Evolutionary conservation across 2,113 vertebrate species (phyloP).

Genomic region (Neopipo cinnamomea): DNA sequence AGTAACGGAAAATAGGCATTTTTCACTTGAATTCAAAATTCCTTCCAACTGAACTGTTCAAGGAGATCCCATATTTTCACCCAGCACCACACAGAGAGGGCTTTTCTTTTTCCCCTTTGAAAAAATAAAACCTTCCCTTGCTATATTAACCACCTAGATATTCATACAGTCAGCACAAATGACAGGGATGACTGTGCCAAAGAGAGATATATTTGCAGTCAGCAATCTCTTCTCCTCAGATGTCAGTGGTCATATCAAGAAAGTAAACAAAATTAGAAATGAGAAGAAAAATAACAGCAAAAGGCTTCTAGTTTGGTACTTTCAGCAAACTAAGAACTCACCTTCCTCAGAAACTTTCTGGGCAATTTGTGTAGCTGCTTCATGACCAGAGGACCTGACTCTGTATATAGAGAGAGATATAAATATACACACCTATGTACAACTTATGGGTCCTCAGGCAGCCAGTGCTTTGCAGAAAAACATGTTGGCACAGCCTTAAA

Average conservation of each 20-base stretch:
- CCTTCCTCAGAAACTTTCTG: background rate
- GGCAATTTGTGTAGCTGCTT: background rate
- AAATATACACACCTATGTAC: background rate
- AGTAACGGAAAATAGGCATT: background rate
- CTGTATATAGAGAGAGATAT: too few relatives aligned
- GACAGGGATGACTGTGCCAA: background rate
- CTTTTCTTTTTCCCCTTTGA: fast-evolving
- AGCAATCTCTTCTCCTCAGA: conserved; percentile 15
- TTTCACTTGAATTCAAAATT: background rate
- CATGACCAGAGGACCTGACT: background rate
- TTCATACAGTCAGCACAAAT: conserved; percentile 11
- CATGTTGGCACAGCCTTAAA: background rate
- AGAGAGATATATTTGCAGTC: background rate
- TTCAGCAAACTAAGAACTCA: background rate
- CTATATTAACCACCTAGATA: background rate
- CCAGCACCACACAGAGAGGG: background rate
- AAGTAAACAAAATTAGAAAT: conserved; percentile 20
- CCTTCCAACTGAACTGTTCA: background rate
- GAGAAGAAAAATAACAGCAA: background rate
- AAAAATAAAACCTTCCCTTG: background rate
- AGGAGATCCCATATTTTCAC: background rate
- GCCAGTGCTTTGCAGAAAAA: background rate
- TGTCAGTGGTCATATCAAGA: background rate
- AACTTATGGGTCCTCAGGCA: background rate
- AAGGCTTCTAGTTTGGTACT: background rate